Evolutionary conservation across 2,888 invertebrate species (phyloP).

Genomic region (Orthosia gracilis): DNA sequence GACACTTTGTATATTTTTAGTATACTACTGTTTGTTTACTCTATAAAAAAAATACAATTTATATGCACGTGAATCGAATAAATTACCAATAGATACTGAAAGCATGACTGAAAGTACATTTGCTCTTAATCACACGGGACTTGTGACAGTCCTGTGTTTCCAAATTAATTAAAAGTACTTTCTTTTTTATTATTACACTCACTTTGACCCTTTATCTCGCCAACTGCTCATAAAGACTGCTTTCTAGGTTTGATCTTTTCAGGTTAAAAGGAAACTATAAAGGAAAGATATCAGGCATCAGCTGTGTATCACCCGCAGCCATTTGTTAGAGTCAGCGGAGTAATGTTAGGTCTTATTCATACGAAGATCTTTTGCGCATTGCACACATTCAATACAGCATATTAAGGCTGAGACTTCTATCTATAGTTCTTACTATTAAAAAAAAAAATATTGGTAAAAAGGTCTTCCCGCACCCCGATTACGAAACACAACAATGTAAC

Average conservation of each 20-base stretch:
- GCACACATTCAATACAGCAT: not conserved
- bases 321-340: constrained; percentile 44
- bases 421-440: not conserved
- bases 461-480: no score
- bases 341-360: constrained; percentile 49
- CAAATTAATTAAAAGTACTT: constrained; percentile 30
- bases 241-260: constrained; percentile 8
- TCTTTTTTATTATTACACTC: constrained; percentile 6
- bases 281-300: constrained; percentile 44
- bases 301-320: constrained; percentile 32
- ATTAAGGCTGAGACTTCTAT: not conserved
- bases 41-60: no score
- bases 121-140: not conserved
- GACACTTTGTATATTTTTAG: no score
- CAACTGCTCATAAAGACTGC: no score
- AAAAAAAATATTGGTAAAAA: no score
- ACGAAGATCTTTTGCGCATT: constrained; percentile 18
- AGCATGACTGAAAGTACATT: constrained; percentile 4
- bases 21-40: no score
- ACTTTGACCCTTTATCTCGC: not conserved
- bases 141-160: not conserved
- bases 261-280: constrained; percentile 29
- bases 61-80: not conserved
- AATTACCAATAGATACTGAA: constrained; percentile 7
- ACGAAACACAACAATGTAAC: no score